Evolutionary conservation across 2,888 invertebrate genomes (phyloP).

Genomic region (Cyaniris semiargus): DNA sequence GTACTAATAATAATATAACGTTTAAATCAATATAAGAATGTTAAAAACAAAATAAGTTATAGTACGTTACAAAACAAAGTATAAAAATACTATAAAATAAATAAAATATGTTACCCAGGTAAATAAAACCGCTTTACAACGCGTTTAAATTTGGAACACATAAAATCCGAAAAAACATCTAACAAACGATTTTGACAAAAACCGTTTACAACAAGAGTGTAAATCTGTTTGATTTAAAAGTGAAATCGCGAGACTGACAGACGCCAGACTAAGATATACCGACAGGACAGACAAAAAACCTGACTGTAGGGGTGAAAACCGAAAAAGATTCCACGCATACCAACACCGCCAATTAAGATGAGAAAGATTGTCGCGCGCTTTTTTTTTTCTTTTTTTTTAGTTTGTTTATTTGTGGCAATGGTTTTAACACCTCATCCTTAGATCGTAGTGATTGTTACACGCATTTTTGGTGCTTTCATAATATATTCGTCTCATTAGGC

Average conservation of each 20-base stretch:
- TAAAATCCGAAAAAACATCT: conserved; percentile 15
- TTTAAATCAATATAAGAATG: not conserved
- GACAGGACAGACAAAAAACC: conserved; percentile 46
- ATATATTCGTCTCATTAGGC: conserved; percentile 47
- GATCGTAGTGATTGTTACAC: conserved; percentile 44
- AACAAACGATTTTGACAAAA: conserved; percentile 36
- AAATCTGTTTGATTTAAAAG: conserved; percentile 54
- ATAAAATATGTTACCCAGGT: not conserved
- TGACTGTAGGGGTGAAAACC: conserved; percentile 43
- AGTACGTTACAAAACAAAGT: not conserved
- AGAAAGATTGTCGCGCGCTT: conserved; percentile 62
- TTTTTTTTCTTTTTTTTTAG: conserved; percentile 39
- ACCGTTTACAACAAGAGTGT: conserved; percentile 39
- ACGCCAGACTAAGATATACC: conserved; percentile 51
- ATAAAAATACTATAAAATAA: not conserved
- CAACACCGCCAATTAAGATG: conserved; percentile 71
- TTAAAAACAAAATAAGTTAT: not conserved
- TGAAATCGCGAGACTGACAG: conserved; percentile 51
- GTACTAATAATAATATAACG: no score
- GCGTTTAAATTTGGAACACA: conserved; percentile 10
- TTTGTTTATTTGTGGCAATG: conserved; percentile 52
- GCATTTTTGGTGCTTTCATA: conserved; percentile 30
- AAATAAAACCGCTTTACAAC: not conserved
- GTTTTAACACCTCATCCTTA: conserved; percentile 57
- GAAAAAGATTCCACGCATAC: conserved; percentile 62